Evolutionary conservation across 2,797 vertebrate species (phyloP).

Genomic region (Petrocephalus schoutedeni): DNA sequence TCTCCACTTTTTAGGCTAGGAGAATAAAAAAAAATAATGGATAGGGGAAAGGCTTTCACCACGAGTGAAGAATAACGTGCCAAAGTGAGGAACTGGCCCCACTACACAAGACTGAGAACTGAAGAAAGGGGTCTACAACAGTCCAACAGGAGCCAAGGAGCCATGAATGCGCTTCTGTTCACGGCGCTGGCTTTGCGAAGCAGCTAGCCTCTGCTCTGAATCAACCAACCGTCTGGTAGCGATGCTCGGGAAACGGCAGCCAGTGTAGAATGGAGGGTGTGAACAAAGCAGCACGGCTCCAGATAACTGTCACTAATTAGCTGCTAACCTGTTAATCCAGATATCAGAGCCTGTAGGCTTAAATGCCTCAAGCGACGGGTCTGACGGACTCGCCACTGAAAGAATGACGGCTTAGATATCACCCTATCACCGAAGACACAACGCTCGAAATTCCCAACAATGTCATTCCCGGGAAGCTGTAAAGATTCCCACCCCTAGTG

Average conservation of each 20-base stretch:
- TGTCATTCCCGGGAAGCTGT: background rate
- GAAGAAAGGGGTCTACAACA: slow-evolving; percentile 10
- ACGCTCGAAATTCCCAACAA: background rate
- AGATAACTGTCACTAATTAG: background rate
- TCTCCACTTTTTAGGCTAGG: background rate
- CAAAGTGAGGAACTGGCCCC: background rate
- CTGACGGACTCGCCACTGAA: background rate
- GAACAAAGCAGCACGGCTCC: background rate
- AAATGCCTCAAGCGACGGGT: background rate
- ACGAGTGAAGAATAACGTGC: background rate
- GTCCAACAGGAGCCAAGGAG: background rate
- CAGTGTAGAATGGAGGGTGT: background rate
- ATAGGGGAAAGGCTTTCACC: background rate
- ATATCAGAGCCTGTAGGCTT: background rate
- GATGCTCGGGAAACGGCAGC: background rate
- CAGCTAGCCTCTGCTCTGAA: background rate
- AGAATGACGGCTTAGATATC: background rate
- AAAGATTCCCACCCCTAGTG: background rate
- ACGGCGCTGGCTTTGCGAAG: background rate
- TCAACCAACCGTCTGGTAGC: background rate
- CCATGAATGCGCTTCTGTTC: slow-evolving; percentile 13
- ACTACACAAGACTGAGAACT: slow-evolving; percentile 8
- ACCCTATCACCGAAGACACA: background rate
- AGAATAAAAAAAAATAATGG: background rate
- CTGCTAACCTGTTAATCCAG: background rate